Evolutionary conservation across 1,140 invertebrate genomes (phyloP).

Genomic region (Drosophila serrata): DNA sequence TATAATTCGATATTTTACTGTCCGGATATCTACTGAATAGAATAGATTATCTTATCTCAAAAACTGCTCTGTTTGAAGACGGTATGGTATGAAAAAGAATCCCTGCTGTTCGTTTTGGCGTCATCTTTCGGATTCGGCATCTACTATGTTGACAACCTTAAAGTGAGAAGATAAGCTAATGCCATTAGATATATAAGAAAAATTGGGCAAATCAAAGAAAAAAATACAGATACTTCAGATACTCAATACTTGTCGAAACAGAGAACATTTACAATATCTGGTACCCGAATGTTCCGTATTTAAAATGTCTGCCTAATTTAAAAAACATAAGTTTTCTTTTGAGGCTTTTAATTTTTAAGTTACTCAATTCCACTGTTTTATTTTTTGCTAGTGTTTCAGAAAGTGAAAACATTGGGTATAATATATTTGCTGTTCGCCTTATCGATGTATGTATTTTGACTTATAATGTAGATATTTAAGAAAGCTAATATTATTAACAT

Average conservation of each 20-base stretch:
- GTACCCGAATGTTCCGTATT: not conserved
- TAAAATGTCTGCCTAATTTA: not conserved
- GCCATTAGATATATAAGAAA: not conserved
- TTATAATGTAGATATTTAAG: no score
- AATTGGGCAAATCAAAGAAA: not conserved
- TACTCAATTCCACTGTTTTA: no score
- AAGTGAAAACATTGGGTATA: no score
- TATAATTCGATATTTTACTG: not conserved
- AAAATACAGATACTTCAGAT: not conserved
- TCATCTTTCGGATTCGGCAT: not conserved
- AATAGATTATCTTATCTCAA: not conserved
- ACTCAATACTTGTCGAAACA: not conserved
- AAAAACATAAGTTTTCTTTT: no score
- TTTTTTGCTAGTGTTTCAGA: no score
- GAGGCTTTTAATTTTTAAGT: no score
- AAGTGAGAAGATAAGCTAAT: not conserved
- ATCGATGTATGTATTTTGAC: no score
- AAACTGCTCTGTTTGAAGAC: not conserved
- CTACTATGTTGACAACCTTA: not conserved
- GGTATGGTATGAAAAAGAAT: not conserved
- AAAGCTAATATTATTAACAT: no score
- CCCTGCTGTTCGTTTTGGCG: not conserved
- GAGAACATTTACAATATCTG: not conserved
- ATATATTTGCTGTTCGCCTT: no score
- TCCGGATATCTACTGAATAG: not conserved